Conservation (phyloP, 2,888 invertebrate species). For the Seira sanloemensis region DNA sequence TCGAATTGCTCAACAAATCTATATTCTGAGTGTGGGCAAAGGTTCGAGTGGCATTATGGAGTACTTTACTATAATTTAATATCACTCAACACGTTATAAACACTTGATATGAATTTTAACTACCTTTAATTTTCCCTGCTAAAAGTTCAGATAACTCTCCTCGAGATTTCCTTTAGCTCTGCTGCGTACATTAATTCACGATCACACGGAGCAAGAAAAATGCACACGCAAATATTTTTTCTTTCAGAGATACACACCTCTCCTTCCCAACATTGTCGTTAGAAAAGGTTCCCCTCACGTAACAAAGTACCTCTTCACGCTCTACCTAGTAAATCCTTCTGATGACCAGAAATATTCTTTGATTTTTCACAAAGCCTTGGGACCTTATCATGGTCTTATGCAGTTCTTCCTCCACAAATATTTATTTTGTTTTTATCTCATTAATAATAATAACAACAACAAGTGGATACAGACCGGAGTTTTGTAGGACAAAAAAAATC, state of each 20-base stretch:
- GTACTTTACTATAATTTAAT: slow-evolving; percentile 1
- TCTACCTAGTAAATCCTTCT: neutral
- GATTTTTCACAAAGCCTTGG: slow-evolving; percentile 32
- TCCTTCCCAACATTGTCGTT: neutral
- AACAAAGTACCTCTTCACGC: neutral
- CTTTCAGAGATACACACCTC: slow-evolving; percentile 4
- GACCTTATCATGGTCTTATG: neutral
- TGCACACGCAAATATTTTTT: neutral
- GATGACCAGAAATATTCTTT: slow-evolving; percentile 15
- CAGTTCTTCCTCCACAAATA: neutral
- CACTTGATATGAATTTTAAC: slow-evolving; percentile 15
- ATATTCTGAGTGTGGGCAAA: too few species aligned
- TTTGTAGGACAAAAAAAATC: too few species aligned
- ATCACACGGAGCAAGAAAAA: neutral
- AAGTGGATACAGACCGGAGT: too few species aligned
- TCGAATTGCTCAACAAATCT: too few species aligned
- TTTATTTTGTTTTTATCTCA: too few species aligned
- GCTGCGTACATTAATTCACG: neutral
- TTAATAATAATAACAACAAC: too few species aligned
- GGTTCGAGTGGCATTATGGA: too few species aligned
- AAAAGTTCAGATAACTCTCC: slow-evolving; percentile 2
- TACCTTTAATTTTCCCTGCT: slow-evolving; percentile 1
- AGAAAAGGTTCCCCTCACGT: neutral
- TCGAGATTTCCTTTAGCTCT: too few species aligned
- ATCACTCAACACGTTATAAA: slow-evolving; percentile 4